phyloP scores from a whole-genome alignment of 2,113 vertebrate genomes.

The Lophura nycthemera region DNA sequence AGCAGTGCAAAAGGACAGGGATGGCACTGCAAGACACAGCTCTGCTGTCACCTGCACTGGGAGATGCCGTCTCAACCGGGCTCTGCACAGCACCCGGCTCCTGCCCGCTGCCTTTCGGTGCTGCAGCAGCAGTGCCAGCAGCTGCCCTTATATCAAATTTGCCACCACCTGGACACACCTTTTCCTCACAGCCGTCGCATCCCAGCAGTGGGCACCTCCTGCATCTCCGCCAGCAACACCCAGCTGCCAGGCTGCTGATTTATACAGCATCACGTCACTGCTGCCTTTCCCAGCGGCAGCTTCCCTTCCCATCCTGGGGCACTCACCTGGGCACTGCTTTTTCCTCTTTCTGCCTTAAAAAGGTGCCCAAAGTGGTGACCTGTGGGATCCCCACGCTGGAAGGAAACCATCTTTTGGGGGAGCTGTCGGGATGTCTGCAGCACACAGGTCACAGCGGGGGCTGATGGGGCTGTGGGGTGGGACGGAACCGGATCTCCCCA shows the following conservation, averaged over 20 bases:
- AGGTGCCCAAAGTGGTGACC: neutral
- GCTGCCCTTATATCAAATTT: neutral
- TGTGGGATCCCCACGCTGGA: neutral
- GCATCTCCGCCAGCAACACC: neutral
- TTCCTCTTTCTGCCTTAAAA: rapidly evolving
- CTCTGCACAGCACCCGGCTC: neutral
- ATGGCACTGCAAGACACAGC: neutral
- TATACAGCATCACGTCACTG: neutral
- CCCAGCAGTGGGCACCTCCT: neutral
- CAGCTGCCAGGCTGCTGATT: constrained; percentile 35
- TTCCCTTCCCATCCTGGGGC: neutral
- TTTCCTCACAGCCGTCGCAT: neutral
- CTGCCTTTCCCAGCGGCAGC: rapidly evolving
- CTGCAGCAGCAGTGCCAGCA: neutral
- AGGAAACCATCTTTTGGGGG: neutral
- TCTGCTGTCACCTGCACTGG: neutral
- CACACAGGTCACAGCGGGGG: neutral
- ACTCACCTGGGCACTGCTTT: rapidly evolving
- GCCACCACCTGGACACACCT: constrained; percentile 3
- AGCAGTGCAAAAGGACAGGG: neutral
- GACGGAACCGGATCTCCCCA: neutral
- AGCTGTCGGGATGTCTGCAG: neutral
- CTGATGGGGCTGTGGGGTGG: neutral
- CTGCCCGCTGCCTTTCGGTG: neutral
- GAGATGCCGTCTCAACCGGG: neutral